phyloP scores from a whole-genome alignment of 2,797 vertebrate species.

The Hemitrygon akajei region DNA sequence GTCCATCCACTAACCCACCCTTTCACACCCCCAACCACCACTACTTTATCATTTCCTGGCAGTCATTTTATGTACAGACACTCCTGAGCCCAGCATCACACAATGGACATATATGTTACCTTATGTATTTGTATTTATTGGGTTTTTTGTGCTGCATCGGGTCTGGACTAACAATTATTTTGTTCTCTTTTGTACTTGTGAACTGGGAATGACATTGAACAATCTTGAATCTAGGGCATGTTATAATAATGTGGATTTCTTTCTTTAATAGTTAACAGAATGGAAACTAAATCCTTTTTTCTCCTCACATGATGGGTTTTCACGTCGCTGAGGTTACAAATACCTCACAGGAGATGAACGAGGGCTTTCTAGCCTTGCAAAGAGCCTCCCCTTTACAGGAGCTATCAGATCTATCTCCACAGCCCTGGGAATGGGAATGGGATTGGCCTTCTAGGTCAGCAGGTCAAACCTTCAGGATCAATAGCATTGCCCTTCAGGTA shows the following conservation, averaged over 20 bases:
- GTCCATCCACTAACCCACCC: too few species aligned
- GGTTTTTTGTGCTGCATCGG: too few species aligned
- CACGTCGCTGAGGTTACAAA: background rate
- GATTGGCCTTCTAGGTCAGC: background rate
- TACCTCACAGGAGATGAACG: background rate
- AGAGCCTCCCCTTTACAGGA: background rate
- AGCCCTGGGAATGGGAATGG: slow-evolving; percentile 15
- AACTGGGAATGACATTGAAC: too few species aligned
- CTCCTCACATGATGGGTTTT: background rate
- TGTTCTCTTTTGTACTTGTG: too few species aligned
- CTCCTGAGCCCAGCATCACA: too few species aligned
- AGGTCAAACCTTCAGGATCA: background rate
- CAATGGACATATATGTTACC: too few species aligned
- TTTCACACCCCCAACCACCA: too few species aligned
- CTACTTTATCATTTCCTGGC: too few species aligned
- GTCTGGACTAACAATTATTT: too few species aligned
- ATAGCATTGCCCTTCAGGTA: background rate
- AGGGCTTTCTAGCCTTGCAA: background rate
- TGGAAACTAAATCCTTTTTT: background rate
- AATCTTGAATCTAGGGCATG: too few species aligned
- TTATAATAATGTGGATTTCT: background rate
- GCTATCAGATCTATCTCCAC: background rate
- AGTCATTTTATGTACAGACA: too few species aligned
- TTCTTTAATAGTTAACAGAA: background rate
- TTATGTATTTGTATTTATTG: too few species aligned